phyloP scores from a whole-genome alignment of 1,140 invertebrate species.

The Pogonomyrmex californicus region DNA sequence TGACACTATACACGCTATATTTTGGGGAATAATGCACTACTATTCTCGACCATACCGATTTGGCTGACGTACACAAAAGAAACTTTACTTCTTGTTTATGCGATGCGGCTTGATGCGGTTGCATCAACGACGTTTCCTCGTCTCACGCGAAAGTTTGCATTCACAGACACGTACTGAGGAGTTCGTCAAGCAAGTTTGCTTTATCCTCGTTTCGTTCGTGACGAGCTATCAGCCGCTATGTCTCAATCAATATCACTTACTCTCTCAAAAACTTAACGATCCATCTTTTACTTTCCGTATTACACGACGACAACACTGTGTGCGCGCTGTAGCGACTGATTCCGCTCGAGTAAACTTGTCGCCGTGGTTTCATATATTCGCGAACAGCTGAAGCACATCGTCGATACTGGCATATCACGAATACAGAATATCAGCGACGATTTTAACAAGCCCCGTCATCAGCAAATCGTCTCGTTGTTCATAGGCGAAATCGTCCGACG shows the following conservation, averaged over 20 bases:
- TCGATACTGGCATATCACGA: background rate
- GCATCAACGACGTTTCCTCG: background rate
- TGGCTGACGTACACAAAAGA: slow-evolving; percentile 16
- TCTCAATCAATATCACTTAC: slow-evolving; percentile 56
- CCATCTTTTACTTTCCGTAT: background rate
- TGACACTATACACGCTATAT: background rate
- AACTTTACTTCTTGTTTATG: slow-evolving; percentile 42
- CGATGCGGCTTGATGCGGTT: background rate
- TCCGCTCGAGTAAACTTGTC: background rate
- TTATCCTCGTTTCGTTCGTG: background rate
- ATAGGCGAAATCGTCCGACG: background rate
- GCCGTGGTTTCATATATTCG: background rate
- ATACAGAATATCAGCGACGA: background rate
- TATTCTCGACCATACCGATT: background rate
- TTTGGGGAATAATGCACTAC: background rate
- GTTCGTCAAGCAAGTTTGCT: slow-evolving; percentile 50
- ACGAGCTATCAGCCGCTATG: background rate
- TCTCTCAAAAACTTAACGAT: slow-evolving; percentile 29
- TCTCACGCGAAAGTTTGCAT: slow-evolving; percentile 27
- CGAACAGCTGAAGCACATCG: background rate
- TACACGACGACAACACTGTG: background rate
- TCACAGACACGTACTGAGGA: slow-evolving; percentile 10
- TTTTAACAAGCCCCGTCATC: background rate
- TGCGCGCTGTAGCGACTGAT: background rate
- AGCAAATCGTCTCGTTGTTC: background rate